Base-by-base conservation (phyloP, 2,113 vertebrate genomes). In the Delphinus delphis region DNA sequence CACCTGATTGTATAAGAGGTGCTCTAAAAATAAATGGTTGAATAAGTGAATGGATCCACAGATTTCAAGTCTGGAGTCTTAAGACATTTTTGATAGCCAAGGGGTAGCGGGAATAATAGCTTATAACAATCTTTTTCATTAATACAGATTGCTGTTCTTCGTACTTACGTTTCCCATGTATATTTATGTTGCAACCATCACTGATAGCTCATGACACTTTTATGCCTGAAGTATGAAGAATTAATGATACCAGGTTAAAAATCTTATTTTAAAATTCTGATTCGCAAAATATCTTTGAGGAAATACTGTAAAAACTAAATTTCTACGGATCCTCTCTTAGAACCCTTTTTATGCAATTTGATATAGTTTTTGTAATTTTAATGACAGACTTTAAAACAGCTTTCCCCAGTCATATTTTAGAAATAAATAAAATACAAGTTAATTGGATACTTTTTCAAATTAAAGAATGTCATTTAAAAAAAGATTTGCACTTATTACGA, bases 351-450 rank as follows among this genome's bases (percentile, higher is more conserved):
- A 36, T 36, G 26, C n/a, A 86, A 3, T 82, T 38, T 82, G 67
- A 82, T 25, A 28, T 71, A 20, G 28, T 86, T 92, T 76, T 76
- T 93, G 0, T 62, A 81, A 88, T 95, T 73, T 73, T 79, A 90
- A 85, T 92, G 55, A 88, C n/a, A 88, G 53, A 93, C 36, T 96
- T 95, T 86, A 83, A 92, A 95, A 62, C 44, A 96, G 31, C 33
- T 91, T 97, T 60, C 21, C 17, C 25, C 21, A 89, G 0, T 90
- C 2, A 47, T 21, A 26, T 53, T 33, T 86, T 94, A 87, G 74
- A 77, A 92, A 76, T 95, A 76, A 90, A 87, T 93, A 50, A 95
- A 91, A 41, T 92, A 63, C 14, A 96, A 62, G 10, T 77, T 88
- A 70, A 58, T 58, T 88, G 33, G 14, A 44, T 74, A 44, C 23